phyloP scores from a whole-genome alignment of 1,140 invertebrate species.

The Euura lappo region DNA sequence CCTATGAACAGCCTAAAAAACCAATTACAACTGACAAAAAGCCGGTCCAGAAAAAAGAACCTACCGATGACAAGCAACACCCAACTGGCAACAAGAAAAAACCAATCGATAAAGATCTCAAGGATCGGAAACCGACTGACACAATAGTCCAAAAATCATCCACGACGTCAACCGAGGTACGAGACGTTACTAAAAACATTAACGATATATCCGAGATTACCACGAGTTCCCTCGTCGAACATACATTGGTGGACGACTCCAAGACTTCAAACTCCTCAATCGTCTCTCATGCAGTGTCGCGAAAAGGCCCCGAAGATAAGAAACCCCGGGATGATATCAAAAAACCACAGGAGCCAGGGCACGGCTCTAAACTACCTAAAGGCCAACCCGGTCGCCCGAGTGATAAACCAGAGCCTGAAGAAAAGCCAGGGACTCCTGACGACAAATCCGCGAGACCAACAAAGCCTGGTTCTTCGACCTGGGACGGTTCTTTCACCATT shows the following conservation, averaged over 20 bases:
- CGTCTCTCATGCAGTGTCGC: constrained; percentile 17
- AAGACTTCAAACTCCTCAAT: constrained; percentile 14
- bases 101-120: neutral
- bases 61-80: neutral
- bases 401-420: constrained; percentile 18
- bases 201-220: neutral
- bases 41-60: neutral
- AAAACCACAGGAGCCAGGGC: neutral
- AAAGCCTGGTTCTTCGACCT: constrained; percentile 39
- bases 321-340: constrained; percentile 8
- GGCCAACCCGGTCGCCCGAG: neutral
- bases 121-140: constrained; percentile 21
- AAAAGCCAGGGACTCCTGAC: constrained; percentile 28
- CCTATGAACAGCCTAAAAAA: constrained; percentile 44
- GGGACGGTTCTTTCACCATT: constrained; percentile 40
- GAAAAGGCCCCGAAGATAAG: constrained; percentile 16
- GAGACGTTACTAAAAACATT: neutral
- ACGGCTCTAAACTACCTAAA: neutral
- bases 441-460: constrained; percentile 27
- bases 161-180: neutral
- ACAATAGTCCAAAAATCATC: neutral
- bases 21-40: neutral
- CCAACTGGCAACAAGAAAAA: neutral
- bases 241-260: constrained; percentile 16
- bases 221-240: constrained; percentile 2